These are phyloP conservation scores for Porites australiensis DNA, from an alignment of 64 coral and sea anemone genomes.

Conservation along the genomic window DNA sequence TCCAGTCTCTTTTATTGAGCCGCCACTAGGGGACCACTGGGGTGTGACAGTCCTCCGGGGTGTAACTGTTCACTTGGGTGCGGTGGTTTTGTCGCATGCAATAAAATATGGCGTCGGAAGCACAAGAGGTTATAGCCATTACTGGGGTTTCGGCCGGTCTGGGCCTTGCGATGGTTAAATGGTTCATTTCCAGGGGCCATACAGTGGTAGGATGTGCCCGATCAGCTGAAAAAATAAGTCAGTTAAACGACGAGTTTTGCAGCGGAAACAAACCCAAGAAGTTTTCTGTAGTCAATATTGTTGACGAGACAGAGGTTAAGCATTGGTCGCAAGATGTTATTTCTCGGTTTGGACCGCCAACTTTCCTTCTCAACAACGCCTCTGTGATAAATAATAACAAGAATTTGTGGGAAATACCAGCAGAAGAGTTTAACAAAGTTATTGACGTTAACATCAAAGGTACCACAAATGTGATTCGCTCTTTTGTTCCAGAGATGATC, in stretches of 20 bases:
- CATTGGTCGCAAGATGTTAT: constrained; percentile 47
- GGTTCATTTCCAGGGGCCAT: constrained; percentile 68
- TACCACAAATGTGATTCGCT: constrained; percentile 62
- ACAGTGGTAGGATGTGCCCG: constrained; percentile 72
- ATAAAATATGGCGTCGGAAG: constrained; percentile 8
- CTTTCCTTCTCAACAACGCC: constrained; percentile 69
- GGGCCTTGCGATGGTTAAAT: constrained; percentile 73
- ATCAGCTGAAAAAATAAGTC: constrained; percentile 46
- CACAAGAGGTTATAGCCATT: constrained; percentile 32
- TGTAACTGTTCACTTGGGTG: too few species aligned
- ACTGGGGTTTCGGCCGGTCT: constrained; percentile 78
- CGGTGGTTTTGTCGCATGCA: too few species aligned
- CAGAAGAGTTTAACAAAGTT: constrained; percentile 65
- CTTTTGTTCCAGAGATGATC: constrained; percentile 81
- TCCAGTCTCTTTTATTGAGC: not conserved
- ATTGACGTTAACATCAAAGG: constrained; percentile 86
- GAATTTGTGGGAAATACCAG: constrained; percentile 61
- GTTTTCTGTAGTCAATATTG: constrained; percentile 68
- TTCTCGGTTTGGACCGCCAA: constrained; percentile 60
- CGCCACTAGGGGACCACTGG: too few species aligned
- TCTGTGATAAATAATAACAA: constrained; percentile 3
- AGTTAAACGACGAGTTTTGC: constrained; percentile 64
- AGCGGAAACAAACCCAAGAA: constrained; percentile 28
- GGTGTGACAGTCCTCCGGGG: too few species aligned
- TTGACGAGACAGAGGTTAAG: constrained; percentile 30